Percentiles rank a stretch among this genome's conserved stretches.
Conservation (phyloP, 1,140 invertebrate species). For the Brachionus sp. region DNA sequence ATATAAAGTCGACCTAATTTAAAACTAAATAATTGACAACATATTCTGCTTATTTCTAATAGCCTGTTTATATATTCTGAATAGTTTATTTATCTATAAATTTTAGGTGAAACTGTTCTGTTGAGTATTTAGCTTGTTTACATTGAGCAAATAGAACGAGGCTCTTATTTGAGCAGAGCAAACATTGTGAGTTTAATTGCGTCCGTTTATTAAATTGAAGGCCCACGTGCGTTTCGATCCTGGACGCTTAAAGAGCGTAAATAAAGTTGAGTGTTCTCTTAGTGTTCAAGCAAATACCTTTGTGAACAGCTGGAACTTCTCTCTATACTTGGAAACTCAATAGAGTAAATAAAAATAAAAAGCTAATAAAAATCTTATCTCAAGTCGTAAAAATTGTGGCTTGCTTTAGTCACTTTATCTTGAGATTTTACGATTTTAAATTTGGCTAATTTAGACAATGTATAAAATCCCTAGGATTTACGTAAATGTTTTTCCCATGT, state of each 20-base stretch:
- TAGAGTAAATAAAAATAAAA: background rate
- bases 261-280: background rate
- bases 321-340: background rate
- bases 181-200: slow-evolving; percentile 4
- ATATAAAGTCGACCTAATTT: slow-evolving; percentile 10
- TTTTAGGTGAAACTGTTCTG: slow-evolving; percentile 29
- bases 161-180: background rate
- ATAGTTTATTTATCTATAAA: slow-evolving; percentile 27
- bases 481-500: background rate
- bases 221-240: slow-evolving; percentile 19
- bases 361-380: background rate
- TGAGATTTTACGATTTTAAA: background rate
- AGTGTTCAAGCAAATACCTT: background rate
- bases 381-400: background rate
- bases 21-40: slow-evolving; percentile 1
- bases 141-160: slow-evolving; percentile 3
- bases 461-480: background rate
- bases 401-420: background rate
- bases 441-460: background rate
- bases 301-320: background rate
- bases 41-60: background rate
- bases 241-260: slow-evolving; percentile 3
- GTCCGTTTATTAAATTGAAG: slow-evolving; percentile 9
- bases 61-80: slow-evolving; percentile 8
- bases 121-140: slow-evolving; percentile 36